A percentile compares a stretch with the other conserved stretches of the same genome.
These are phyloP conservation scores for Sarotherodon lohbergeri DNA, from an alignment of 2,113 vertebrate species.

Conservation along the genomic window DNA sequence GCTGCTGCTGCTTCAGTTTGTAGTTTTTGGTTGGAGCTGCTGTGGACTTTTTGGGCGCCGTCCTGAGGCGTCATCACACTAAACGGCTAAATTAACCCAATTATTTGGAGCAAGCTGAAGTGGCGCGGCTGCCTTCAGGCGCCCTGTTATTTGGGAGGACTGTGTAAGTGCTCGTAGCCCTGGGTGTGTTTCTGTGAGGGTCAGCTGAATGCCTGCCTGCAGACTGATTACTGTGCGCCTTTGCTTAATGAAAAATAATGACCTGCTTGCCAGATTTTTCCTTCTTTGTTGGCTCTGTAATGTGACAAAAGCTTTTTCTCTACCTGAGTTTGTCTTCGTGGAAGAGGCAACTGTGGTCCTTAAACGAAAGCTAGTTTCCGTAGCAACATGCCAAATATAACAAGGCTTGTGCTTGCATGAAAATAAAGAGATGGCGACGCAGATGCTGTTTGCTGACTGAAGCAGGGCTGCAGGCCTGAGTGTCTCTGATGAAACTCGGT, in stretches of 20 bases:
- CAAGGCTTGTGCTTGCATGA: background rate
- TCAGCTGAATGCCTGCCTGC: constrained; percentile 23
- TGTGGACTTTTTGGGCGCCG: constrained; percentile 2
- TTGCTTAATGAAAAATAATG: constrained; percentile 39
- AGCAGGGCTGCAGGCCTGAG: background rate
- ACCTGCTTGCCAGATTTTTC: background rate
- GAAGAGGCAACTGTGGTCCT: constrained; percentile 5
- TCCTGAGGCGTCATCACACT: constrained; percentile 36
- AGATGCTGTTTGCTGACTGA: background rate
- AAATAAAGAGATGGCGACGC: background rate
- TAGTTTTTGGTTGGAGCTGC: background rate
- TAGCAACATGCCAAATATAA: constrained; percentile 60
- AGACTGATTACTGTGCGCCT: constrained; percentile 21
- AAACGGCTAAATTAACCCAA: constrained; percentile 45
- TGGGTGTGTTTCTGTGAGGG: background rate
- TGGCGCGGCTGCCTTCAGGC: constrained; percentile 10
- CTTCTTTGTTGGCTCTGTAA: background rate
- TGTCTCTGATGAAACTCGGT: background rate
- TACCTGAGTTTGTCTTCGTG: constrained; percentile 4
- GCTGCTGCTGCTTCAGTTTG: background rate
- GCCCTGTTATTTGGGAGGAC: background rate
- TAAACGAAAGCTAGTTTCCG: constrained; percentile 41
- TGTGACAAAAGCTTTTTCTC: background rate
- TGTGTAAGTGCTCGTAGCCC: background rate
- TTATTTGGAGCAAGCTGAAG: constrained; percentile 25